Evolutionary conservation across 2,797 vertebrate genomes (phyloP), one percentile per base, ranked within the genome.

Genomic region (Cyclopterus lumpus): DNA sequence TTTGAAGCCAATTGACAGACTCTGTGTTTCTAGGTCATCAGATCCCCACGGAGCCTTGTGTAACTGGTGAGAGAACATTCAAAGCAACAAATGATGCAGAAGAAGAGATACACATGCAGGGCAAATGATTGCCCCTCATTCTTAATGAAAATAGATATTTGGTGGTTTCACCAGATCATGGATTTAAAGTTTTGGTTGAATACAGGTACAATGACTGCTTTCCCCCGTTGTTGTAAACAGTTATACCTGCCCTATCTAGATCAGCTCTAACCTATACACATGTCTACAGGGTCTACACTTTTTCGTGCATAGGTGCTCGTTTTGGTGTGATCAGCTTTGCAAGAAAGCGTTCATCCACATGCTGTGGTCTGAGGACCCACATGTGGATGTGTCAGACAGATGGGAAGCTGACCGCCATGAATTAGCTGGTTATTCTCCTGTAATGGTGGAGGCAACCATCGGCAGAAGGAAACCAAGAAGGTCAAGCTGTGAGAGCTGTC

Each of bases 11-110:
- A 62, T 57, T 57, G 71, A 85, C 67, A 78, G 73, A 81, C 70
- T 89, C 67, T 63, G 32, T 51, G 61, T 86, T 88, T 89, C 59
- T 88, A 64, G 85, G 88, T 88, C 87, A 89, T 69, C 72, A 67
- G 73, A 68, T 80, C 67, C 85, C 75, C 65, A 46, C 4, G n/a
- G 85, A 72, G 51, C 59, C 60, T 24, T 63, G 64, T 61, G 55
- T 60, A 75, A 77, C 73, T 66, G 51, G 74, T 79, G 68, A 80
- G 77, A 61, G 63, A 81, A 71, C 55, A 75, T 14, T 4, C 15
- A 73, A 81, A 60, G 57, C 71, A 75, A 77, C 71, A 72, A 65
- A 66, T 69, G 58, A 76, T 71, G 44, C 69, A 78, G 57, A 83
- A 68, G 68, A 85, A 75, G 64, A 79, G 51, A 75, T 32, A 40